Percentiles rank a stretch among this genome's conserved stretches.
These are phyloP conservation scores for Melanaphis sacchari DNA, from an alignment of 1,140 invertebrate genomes.

Conservation along the genomic window DNA sequence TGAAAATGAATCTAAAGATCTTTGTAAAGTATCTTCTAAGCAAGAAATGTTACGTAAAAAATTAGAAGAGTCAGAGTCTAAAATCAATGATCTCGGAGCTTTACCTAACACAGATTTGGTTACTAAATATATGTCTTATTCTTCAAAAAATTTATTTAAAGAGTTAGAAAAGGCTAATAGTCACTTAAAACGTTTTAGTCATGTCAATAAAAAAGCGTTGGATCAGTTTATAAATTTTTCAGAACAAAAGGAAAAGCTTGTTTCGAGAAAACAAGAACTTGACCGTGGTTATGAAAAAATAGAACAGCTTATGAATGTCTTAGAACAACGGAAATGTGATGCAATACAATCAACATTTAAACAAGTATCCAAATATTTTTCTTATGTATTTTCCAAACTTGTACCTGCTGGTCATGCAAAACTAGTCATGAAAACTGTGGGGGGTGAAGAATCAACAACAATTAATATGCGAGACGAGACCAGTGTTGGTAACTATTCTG, in stretches of 20 bases:
- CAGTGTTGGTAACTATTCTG: constrained; percentile 81
- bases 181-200: constrained; percentile 97
- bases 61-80: constrained; percentile 93
- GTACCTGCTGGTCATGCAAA: constrained; percentile 93
- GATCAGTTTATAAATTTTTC: constrained; percentile 99
- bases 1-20: constrained; percentile 94
- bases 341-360: constrained; percentile 99
- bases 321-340: constrained; percentile 96
- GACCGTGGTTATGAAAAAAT: constrained; percentile 93
- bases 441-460: constrained; percentile 70
- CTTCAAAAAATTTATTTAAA: constrained; percentile 89
- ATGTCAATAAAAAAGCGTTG: constrained; percentile 99
- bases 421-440: constrained; percentile 83
- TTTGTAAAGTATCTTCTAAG: constrained; percentile 97
- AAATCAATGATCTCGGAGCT: constrained; percentile 88
- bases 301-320: constrained; percentile 90
- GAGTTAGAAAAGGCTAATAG: constrained; percentile 97
- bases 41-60: constrained; percentile 93
- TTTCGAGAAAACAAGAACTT: constrained; percentile 94
- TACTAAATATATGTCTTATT: constrained; percentile 87
- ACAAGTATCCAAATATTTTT: constrained; percentile 98
- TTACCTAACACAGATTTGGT: constrained; percentile 90
- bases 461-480: constrained; percentile 63
- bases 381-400: constrained; percentile 97
- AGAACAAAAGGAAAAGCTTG: constrained; percentile 97